These are phyloP conservation scores for Pogonophryne albipinna DNA, from an alignment of 2,797 vertebrate species.

Conservation along the genomic window DNA sequence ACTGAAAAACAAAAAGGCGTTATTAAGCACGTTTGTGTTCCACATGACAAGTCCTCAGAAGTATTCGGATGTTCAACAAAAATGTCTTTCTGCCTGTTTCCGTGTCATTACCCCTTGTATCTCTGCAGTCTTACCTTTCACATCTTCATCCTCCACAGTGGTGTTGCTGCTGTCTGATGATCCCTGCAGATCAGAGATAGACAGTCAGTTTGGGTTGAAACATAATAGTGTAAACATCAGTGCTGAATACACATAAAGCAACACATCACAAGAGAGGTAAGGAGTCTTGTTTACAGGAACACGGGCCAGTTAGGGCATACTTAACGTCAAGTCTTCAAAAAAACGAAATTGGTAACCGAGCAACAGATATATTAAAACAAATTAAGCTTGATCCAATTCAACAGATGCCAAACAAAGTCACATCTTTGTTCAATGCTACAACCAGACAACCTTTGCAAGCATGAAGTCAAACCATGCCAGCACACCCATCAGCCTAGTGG, in stretches of 20 bases:
- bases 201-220: conserved; percentile 23
- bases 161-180: conserved; percentile 98
- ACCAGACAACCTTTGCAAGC: not conserved
- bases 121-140: conserved; percentile 89
- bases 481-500: not conserved
- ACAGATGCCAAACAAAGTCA: conserved; percentile 18
- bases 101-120: not conserved
- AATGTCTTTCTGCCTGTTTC: not conserved
- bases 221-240: not conserved
- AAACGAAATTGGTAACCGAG: conserved; percentile 7
- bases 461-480: conserved; percentile 13
- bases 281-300: conserved; percentile 5
- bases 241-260: conserved; percentile 28
- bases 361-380: not conserved
- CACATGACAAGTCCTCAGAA: too few species aligned
- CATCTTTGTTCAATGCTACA: not conserved
- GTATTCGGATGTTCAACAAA: too few species aligned
- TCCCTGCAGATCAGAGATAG: conserved; percentile 85
- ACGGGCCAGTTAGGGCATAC: conserved; percentile 26
- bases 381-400: not conserved
- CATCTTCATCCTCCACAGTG: conserved; percentile 97
- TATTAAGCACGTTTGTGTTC: too few species aligned
- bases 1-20: too few species aligned
- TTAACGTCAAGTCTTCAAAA: conserved; percentile 7
- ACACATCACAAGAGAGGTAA: conserved; percentile 13